Evolutionary conservation across 2,888 invertebrate species (phyloP), one percentile per base, ranked within the genome.

Genomic region (Rhingia rostrata): DNA sequence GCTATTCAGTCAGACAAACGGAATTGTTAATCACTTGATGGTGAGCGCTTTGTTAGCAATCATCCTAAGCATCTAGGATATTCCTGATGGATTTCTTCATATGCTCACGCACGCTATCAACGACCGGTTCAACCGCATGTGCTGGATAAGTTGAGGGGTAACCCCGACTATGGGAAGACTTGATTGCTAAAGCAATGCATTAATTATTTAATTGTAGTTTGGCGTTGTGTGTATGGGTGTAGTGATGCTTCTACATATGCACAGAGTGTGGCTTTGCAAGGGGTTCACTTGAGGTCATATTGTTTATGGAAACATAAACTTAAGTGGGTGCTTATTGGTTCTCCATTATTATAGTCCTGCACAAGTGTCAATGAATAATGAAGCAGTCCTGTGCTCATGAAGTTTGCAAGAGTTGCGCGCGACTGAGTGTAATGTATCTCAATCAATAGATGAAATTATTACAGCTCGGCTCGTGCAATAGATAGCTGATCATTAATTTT

Each of bases 281-380:
- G 41, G 54, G 66, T 60, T 66, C 73, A 67, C 74, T 78, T 69
- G 72, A 72, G 78, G 73, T 83, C 78, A 79, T 83, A 69, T 74
- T 84, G 80, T 84, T 84, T 75, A 80, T 84, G 80, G 61, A 74
- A 74, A 70, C 70, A 84, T 84, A 75, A 84, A 79, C 78, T 69
- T 56, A 69, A 78, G 84, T 80, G 74, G 70, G 84, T 84, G 84
- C 70, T 80, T 80, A 84, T 84, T 84, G 84, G 84, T 84, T 75
- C 66, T 49, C 79, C 84, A 74, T 84, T 74, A 63, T 60, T 74
- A 63, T 60, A 84, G 84, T 64, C 70, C 47, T 70, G 69, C 80
- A 79, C 61, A 79, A 84, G 63, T 74, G 70, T 56, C 60, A 80
- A 84, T 84, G 74, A 84, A 84, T 84, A 84, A 78, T 80, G 69